These are phyloP conservation scores for Bergia sp. DNA, from an alignment of 92 coral and sea anemone genomes.

Conservation along the genomic window DNA sequence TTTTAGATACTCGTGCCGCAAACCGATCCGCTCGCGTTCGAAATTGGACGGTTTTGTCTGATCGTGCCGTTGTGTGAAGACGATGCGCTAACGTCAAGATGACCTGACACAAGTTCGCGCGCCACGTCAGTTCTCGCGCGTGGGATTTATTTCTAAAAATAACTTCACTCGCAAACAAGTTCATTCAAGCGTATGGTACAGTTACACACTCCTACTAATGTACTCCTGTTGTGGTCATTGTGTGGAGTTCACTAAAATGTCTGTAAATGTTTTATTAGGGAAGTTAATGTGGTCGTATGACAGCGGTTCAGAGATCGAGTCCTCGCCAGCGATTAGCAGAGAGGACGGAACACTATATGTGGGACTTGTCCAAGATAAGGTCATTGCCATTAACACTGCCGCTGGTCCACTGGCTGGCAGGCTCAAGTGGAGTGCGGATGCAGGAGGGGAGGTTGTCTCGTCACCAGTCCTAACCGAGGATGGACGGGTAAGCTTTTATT, in stretches of 20 bases:
- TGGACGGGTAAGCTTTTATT: slow-evolving; percentile 66
- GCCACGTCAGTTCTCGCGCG: too few relatives aligned
- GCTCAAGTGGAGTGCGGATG: slow-evolving; percentile 71
- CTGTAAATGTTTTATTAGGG: background rate
- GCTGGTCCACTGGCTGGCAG: slow-evolving; percentile 82
- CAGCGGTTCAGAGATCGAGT: slow-evolving; percentile 84
- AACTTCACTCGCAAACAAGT: too few relatives aligned
- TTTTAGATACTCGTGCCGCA: too few relatives aligned
- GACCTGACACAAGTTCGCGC: too few relatives aligned
- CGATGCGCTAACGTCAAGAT: too few relatives aligned
- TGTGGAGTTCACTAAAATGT: background rate
- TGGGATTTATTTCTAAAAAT: too few relatives aligned
- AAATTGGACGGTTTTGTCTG: too few relatives aligned
- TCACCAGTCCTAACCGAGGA: slow-evolving; percentile 83
- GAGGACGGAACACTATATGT: slow-evolving; percentile 78
- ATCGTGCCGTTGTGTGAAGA: too few relatives aligned
- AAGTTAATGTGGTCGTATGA: slow-evolving; percentile 71
- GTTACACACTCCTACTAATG: too few relatives aligned
- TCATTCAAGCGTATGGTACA: too few relatives aligned
- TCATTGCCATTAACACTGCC: slow-evolving; percentile 74
- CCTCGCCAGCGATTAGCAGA: slow-evolving; percentile 76
- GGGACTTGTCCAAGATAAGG: slow-evolving; percentile 71
- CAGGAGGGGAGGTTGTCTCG: slow-evolving; percentile 87
- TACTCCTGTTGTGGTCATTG: too few relatives aligned
- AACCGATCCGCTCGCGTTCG: too few relatives aligned